Evolutionary conservation across 2,797 vertebrate species (phyloP).

Genomic region (Macropodus opercularis): DNA sequence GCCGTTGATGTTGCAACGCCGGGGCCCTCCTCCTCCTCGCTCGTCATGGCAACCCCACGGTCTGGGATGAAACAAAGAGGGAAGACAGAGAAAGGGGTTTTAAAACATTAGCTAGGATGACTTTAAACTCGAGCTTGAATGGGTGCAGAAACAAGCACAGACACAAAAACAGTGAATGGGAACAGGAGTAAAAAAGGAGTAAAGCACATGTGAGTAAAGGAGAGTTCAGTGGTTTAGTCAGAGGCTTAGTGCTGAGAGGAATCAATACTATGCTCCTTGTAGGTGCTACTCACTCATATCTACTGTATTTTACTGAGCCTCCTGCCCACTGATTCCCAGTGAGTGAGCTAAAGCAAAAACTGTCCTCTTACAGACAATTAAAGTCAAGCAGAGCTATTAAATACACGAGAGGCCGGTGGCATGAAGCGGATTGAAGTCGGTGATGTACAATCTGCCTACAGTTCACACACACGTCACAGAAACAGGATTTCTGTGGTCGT

Average conservation of each 20-base stretch:
- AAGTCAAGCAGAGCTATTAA: too few relatives aligned
- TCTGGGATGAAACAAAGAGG: slow-evolving; percentile 57
- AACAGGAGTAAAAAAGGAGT: not conserved
- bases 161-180: not conserved
- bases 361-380: too few relatives aligned
- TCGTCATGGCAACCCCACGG: slow-evolving; percentile 76
- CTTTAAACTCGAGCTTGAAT: not conserved
- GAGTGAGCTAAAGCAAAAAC: not conserved
- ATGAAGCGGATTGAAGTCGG: too few relatives aligned
- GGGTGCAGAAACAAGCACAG: not conserved
- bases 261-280: slow-evolving; percentile 37
- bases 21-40: slow-evolving; percentile 81
- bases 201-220: not conserved
- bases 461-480: too few relatives aligned
- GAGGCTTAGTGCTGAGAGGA: slow-evolving; percentile 36
- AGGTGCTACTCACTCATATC: too few relatives aligned
- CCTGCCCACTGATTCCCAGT: slow-evolving; percentile 56
- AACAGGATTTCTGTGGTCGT: too few relatives aligned
- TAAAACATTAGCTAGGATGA: slow-evolving; percentile 2
- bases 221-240: slow-evolving; percentile 41
- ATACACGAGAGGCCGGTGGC: too few relatives aligned
- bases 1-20: slow-evolving; percentile 50
- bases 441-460: too few relatives aligned
- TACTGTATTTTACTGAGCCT: slow-evolving; percentile 33
- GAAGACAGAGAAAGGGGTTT: not conserved